Evolutionary conservation across 1,140 invertebrate species (phyloP).

Genomic region (Notospermus geniculatus): DNA sequence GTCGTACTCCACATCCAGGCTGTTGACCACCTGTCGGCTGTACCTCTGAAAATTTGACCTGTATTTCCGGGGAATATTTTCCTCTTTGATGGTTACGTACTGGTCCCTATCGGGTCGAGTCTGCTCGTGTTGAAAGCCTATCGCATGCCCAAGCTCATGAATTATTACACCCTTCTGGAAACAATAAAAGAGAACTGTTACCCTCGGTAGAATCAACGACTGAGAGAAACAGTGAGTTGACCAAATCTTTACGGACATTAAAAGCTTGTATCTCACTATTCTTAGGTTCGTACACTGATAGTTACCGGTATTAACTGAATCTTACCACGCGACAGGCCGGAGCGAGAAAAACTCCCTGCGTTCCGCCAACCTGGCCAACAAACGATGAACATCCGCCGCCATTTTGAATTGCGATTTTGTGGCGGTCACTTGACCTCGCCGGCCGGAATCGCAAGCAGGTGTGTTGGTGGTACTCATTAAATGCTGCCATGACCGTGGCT

Average conservation of each 20-base stretch:
- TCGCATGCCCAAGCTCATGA: slow-evolving; percentile 50
- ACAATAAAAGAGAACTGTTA: not conserved
- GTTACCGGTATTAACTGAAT: no score
- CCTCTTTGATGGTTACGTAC: slow-evolving; percentile 39
- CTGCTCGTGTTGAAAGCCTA: slow-evolving; percentile 64
- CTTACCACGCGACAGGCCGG: slow-evolving; percentile 30
- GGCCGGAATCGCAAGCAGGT: not conserved
- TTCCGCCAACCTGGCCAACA: slow-evolving; percentile 30
- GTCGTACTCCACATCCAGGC: slow-evolving; percentile 86
- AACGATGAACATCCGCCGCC: slow-evolving; percentile 25
- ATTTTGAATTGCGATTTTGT: no score
- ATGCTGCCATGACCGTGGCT: not conserved
- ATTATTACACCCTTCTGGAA: slow-evolving; percentile 34
- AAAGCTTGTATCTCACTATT: no score
- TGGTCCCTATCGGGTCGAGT: slow-evolving; percentile 52
- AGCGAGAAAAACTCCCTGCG: slow-evolving; percentile 29
- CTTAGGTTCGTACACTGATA: no score
- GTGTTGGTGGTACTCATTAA: slow-evolving; percentile 1
- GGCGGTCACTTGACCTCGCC: no score
- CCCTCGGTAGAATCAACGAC: no score
- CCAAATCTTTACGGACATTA: no score
- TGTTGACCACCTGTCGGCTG: slow-evolving; percentile 89
- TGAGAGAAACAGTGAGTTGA: no score
- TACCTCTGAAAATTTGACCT: slow-evolving; percentile 96
- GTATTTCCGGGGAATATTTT: slow-evolving; percentile 34